Conservation (phyloP, 2,888 invertebrate genomes). For the Sphaerophoria rueppellii region DNA sequence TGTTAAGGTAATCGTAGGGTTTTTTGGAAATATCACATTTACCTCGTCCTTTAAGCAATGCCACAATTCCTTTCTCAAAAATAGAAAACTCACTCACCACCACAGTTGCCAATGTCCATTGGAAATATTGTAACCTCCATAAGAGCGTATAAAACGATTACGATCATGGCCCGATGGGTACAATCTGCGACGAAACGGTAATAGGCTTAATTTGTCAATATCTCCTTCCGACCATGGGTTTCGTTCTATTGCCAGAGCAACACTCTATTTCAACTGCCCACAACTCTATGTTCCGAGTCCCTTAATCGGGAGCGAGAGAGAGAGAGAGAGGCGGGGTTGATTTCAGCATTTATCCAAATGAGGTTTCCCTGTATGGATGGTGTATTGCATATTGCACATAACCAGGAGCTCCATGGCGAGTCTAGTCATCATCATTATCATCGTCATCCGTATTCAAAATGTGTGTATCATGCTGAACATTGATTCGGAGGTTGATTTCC, state of each 20-base stretch:
- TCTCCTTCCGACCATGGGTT: conserved; percentile 52
- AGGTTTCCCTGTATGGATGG: conserved; percentile 24
- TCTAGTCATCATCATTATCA: not conserved
- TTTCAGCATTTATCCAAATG: conserved; percentile 41
- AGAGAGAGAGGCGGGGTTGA: not conserved
- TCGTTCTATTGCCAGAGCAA: not conserved
- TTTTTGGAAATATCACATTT: not conserved
- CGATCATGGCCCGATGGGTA: conserved; percentile 45
- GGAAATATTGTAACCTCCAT: conserved; percentile 44
- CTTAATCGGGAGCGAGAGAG: too few relatives aligned
- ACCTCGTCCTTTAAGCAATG: not conserved
- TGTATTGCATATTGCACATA: conserved; percentile 7
- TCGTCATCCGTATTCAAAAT: conserved; percentile 20
- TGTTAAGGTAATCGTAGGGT: not conserved
- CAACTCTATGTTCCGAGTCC: conserved; percentile 5
- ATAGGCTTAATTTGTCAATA: conserved; percentile 70
- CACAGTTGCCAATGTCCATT: not conserved
- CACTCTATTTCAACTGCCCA: conserved; percentile 6
- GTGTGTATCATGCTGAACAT: not conserved
- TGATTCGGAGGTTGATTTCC: conserved; percentile 35
- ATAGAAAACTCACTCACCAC: not conserved
- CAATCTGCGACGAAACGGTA: conserved; percentile 62
- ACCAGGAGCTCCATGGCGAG: conserved; percentile 2
- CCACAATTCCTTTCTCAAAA: not conserved
- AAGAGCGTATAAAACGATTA: conserved; percentile 58